Percentiles rank a stretch among this genome's conserved stretches.
These are phyloP conservation scores for Patagioenas fasciata DNA, from an alignment of 2,113 vertebrate species.

Conservation along the genomic window DNA sequence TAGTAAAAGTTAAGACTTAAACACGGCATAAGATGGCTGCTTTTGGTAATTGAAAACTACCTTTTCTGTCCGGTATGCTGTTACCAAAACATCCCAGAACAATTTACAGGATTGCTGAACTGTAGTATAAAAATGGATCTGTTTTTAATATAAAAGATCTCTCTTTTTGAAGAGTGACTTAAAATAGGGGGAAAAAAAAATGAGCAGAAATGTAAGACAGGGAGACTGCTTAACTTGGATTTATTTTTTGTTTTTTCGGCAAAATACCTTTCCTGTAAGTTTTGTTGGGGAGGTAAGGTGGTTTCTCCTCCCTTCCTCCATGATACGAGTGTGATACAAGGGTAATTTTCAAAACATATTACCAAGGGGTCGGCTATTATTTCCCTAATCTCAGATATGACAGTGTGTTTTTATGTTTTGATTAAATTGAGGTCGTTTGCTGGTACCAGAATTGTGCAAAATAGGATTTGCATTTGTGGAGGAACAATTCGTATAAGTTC, in stretches of 20 bases:
- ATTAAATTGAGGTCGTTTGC: background rate
- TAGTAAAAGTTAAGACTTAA: background rate
- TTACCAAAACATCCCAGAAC: background rate
- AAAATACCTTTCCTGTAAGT: background rate
- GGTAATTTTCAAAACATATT: background rate
- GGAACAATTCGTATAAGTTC: rapidly evolving
- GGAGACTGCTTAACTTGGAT: rapidly evolving
- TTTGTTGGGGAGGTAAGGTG: background rate
- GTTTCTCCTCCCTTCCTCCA: rapidly evolving
- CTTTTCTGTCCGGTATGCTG: background rate
- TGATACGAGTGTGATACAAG: background rate
- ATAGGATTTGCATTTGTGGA: background rate
- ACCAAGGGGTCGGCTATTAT: background rate
- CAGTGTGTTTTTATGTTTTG: background rate
- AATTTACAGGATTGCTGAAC: background rate
- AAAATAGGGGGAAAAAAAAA: too few relatives aligned
- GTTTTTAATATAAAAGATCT: background rate
- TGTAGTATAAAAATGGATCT: background rate
- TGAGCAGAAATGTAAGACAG: background rate
- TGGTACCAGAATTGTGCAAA: background rate
- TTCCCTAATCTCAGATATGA: background rate
- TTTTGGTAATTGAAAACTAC: background rate
- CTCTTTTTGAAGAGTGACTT: background rate
- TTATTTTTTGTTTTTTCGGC: rapidly evolving
- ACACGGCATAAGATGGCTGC: background rate